phyloP scores from a whole-genome alignment of 2,888 invertebrate genomes.

The Mythimna albipuncta region DNA sequence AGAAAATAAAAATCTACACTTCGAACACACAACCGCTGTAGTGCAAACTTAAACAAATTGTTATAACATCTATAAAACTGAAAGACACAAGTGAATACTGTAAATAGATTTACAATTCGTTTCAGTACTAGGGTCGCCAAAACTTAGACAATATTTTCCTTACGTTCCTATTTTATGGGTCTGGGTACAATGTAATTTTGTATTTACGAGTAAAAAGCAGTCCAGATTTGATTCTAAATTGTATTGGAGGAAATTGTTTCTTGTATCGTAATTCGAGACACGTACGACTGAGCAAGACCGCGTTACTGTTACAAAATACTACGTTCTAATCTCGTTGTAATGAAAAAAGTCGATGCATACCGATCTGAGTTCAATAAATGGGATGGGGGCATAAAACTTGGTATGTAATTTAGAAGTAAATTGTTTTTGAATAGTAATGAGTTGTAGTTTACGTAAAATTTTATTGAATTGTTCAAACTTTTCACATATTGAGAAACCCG shows the following conservation, averaged over 20 bases:
- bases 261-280: constrained; percentile 47
- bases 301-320: constrained; percentile 34
- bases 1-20: constrained; percentile 24
- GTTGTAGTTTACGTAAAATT: constrained; percentile 1
- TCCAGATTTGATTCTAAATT: constrained; percentile 62
- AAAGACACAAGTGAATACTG: constrained; percentile 47
- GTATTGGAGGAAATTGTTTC: constrained; percentile 55
- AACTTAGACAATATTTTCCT: constrained; percentile 53
- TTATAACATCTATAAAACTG: constrained; percentile 50
- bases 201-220: constrained; percentile 60
- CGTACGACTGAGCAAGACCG: constrained; percentile 48
- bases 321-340: constrained; percentile 47
- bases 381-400: constrained; percentile 8
- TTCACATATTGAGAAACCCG: background rate
- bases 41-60: constrained; percentile 48
- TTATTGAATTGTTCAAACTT: background rate
- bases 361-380: constrained; percentile 23
- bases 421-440: constrained; percentile 16
- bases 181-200: constrained; percentile 52
- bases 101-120: constrained; percentile 52
- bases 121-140: constrained; percentile 36
- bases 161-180: constrained; percentile 46
- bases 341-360: constrained; percentile 37
- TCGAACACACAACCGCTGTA: constrained; percentile 17
- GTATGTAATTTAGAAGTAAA: constrained; percentile 29